Evolutionary conservation across 2,113 vertebrate species (phyloP).

Genomic region (Hylia prasina): DNA sequence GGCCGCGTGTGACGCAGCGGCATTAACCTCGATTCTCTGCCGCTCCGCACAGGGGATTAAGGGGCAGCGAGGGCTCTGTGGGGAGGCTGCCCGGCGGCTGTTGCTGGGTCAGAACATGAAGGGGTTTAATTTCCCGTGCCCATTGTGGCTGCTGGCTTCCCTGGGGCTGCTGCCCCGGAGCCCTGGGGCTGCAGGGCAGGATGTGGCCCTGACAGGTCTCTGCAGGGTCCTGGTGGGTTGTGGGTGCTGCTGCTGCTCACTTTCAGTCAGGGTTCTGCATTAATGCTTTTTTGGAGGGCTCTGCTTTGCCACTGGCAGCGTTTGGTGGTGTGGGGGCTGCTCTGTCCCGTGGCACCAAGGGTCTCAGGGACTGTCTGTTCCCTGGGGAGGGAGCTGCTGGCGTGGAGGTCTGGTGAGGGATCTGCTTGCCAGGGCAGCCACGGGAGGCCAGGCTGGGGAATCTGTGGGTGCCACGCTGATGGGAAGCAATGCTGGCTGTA

Average conservation of each 20-base stretch:
- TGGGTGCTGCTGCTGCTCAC: background rate
- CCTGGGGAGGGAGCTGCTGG: background rate
- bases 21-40: conserved; percentile 55
- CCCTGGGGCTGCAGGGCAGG: background rate
- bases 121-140: background rate
- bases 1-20: conserved; percentile 49
- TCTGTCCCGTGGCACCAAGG: accelerated
- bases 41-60: conserved; percentile 32
- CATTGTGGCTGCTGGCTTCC: accelerated
- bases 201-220: background rate
- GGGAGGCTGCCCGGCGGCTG: background rate
- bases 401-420: background rate
- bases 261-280: background rate
- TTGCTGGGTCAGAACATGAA: background rate
- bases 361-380: background rate
- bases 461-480: accelerated
- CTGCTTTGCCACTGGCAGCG: background rate
- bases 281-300: background rate
- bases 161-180: background rate
- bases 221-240: accelerated
- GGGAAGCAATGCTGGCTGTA: background rate
- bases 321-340: background rate
- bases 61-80: background rate
- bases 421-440: background rate
- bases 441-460: background rate